Base-by-base conservation (phyloP, 2,113 vertebrate genomes). In the Falcunculus frontatus region DNA sequence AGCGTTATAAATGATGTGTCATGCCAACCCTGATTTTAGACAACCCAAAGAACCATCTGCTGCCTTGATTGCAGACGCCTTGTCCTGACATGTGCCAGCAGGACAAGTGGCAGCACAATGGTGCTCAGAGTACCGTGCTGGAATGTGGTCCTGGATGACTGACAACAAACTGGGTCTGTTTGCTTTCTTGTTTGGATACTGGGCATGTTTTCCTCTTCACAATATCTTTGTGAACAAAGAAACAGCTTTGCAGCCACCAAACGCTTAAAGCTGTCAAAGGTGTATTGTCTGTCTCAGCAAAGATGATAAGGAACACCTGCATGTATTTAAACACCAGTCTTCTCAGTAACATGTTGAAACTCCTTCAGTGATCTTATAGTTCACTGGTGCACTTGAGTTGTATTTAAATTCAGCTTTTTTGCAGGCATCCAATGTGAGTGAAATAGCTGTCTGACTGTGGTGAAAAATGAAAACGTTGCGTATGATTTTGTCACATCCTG, bases 21-120 rank as follows among this genome's bases (percentile, higher is more conserved):
- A 13, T 76, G 96, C 89, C 93, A 87, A 27, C 32, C 33, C 49
- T 62, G 57, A 49, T 37, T 95, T 79, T 72, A 82, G 62, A 64
- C 18, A 3, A 82, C 91, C 84, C 81, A 49, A 72, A 93, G 86
- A 90, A 87, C 89, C 95, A 94, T 96, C 95, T 97, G 94, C 81
- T 96, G 87, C 84, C 84, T 72, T 68, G 69, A 81, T 46, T 84
- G 84, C 41, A 92, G 65, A 60, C 0, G 2, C 77, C 84, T 92
- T 76, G 65, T 91, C 68, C 77, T 75, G 77, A 68, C 50, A 15
- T 23, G 41, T 79, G 93, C 94, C 94, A 91, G 78, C 70, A 91
- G 89, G 87, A 93, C 89, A 87, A 95, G 93, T 17, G 56, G 69
- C 80, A 87, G 77, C 3, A 3, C 37, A 80, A 86, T 16, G 42